A percentile compares a stretch with the other conserved stretches of the same genome.
These are phyloP conservation scores for Drosophila neonasuta DNA, from an alignment of 2,888 invertebrate species.

Conservation along the genomic window DNA sequence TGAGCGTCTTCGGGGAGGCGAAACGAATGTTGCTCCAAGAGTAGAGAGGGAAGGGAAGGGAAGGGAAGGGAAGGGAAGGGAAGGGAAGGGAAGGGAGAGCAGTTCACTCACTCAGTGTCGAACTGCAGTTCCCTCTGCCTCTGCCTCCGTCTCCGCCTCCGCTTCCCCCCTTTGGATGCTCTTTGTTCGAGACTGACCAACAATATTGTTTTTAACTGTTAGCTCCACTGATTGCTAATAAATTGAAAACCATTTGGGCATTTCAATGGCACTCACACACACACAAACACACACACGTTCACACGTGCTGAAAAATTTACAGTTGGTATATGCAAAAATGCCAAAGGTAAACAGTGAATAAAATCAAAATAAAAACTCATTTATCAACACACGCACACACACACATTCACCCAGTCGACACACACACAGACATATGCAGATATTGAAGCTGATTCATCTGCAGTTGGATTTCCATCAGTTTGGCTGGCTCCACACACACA, in stretches of 20 bases:
- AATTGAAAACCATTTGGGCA: slow-evolving; percentile 58
- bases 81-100: not conserved
- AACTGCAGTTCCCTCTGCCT: not conserved
- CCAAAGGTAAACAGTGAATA: slow-evolving; percentile 56
- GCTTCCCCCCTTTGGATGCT: not conserved
- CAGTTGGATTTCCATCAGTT: slow-evolving; percentile 21
- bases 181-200: slow-evolving; percentile 12
- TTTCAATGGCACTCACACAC: slow-evolving; percentile 21
- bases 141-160: not conserved
- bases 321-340: slow-evolving; percentile 25
- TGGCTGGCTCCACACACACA: not conserved
- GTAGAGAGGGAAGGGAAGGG: not conserved
- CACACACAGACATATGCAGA: slow-evolving; percentile 11
- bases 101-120: slow-evolving; percentile 4
- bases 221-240: slow-evolving; percentile 61
- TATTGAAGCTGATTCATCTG: slow-evolving; percentile 26
- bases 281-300: slow-evolving; percentile 1
- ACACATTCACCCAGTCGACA: slow-evolving; percentile 4
- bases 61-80: not conserved
- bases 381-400: slow-evolving; percentile 53
- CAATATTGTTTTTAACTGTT: slow-evolving; percentile 48
- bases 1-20: slow-evolving; percentile 9
- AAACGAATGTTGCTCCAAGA: not conserved
- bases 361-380: slow-evolving; percentile 73
- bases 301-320: slow-evolving; percentile 19